Base-by-base conservation (phyloP, 1,140 invertebrate genomes). In the Chrysomallon squamiferum region DNA sequence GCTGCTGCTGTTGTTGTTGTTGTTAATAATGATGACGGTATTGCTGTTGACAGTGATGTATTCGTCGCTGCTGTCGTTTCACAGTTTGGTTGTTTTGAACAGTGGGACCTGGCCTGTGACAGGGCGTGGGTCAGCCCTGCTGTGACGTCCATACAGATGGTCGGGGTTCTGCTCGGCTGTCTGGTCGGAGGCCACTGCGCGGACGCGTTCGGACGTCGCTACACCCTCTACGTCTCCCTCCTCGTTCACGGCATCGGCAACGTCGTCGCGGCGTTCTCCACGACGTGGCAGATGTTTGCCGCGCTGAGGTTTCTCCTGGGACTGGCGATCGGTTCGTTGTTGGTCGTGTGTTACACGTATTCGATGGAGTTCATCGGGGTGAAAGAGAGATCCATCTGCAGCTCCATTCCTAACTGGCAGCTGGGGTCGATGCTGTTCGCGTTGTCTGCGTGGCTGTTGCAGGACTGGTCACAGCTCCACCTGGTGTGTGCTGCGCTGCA, bases 401-500 rank as follows among this genome's bases (percentile, higher is more conserved):
- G 41, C 0, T 45, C 47, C 18, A 18, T 66, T n/a, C 58, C 58
- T 29, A 15, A 63, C 27, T 68, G 66, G 66, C 9, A 45, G 11
- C 2, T 50, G 3, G 66, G 66, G 2, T 33, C 41, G 7, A 18
- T 25, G 7, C 25, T 59, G 2, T 50, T 68, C 22, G 45, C 60
- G 0, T 20, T 63, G n/a, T 4, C 54, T 6, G 22, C 54, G 0
- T 68, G 45, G 52, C 13, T 59, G 4, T 15, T 63, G n/a, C 33
- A 33, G 25, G 57, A 68, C 61, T 68, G 66, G 66, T 56, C 25
- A 47, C 86, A 85, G 64, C 84, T 94, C 41, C 90, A 93, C 83
- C 87, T 93, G 25, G 90, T 89, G 3, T 84, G 92, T 4, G 92
- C 92, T 7, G 77, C 92, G 11, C 91, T 92, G 1, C 91, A 90